Percentiles rank a stretch among this genome's conserved stretches.
Evolutionary conservation across 2,888 invertebrate genomes (phyloP).

Genomic region (Chloroclystis v-ata): DNA sequence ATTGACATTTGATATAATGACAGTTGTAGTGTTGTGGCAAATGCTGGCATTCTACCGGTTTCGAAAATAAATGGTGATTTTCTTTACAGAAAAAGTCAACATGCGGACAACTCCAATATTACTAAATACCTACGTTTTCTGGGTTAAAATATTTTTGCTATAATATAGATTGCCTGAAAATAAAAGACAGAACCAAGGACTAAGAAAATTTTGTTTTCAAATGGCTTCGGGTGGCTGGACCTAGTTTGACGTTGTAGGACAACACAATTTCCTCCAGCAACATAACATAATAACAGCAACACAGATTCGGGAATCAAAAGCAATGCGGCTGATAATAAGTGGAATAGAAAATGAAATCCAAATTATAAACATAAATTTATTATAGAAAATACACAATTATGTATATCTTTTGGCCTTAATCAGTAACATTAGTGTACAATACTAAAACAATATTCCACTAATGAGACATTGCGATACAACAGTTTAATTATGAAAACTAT

Average conservation of each 20-base stretch:
- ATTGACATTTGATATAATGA: background rate
- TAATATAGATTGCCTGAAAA: too few relatives aligned
- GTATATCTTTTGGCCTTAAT: constrained; percentile 74
- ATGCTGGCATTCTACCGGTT: background rate
- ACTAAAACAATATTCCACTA: constrained; percentile 64
- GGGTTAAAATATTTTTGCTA: too few relatives aligned
- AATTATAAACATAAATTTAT: constrained; percentile 70
- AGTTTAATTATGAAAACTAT: constrained; percentile 55
- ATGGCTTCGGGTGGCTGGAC: too few relatives aligned
- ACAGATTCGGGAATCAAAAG: too few relatives aligned
- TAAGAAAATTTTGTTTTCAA: too few relatives aligned
- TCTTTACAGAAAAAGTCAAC: too few relatives aligned
- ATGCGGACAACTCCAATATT: too few relatives aligned
- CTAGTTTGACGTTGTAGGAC: too few relatives aligned
- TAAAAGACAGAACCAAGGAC: too few relatives aligned
- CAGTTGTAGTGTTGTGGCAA: background rate
- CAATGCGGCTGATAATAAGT: background rate
- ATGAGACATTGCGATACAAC: constrained; percentile 69
- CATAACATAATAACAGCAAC: too few relatives aligned
- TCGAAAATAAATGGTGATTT: background rate
- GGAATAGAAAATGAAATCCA: constrained; percentile 23
- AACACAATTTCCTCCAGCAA: too few relatives aligned
- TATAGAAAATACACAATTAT: constrained; percentile 74
- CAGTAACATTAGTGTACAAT: constrained; percentile 71
- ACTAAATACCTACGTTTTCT: too few relatives aligned